phyloP scores from a whole-genome alignment of 1,140 invertebrate genomes.

The Ericerus pela region DNA sequence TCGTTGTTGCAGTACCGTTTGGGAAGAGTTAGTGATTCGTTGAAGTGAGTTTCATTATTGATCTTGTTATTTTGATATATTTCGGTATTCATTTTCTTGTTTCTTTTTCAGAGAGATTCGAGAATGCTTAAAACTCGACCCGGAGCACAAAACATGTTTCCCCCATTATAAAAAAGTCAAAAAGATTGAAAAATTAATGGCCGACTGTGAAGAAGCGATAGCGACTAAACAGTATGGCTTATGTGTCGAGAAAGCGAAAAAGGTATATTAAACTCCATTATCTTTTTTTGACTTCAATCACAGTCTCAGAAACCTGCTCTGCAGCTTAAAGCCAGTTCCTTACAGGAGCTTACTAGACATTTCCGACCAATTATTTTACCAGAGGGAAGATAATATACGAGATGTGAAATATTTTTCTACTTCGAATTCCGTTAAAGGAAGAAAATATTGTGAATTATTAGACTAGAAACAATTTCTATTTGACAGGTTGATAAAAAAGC shows the following conservation, averaged over 20 bases:
- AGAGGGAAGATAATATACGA: no score
- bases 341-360: no score
- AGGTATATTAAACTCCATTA: constrained; percentile 24
- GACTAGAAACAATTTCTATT: no score
- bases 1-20: constrained; percentile 72
- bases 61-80: constrained; percentile 22
- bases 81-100: constrained; percentile 13
- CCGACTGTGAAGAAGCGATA: constrained; percentile 51
- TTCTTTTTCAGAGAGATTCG: constrained; percentile 60
- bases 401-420: no score
- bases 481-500: no score
- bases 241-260: constrained; percentile 58
- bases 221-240: constrained; percentile 52
- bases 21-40: constrained; percentile 77
- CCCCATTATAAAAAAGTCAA: constrained; percentile 95
- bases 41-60: constrained; percentile 51
- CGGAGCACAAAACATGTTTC: constrained; percentile 91
- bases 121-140: constrained; percentile 94
- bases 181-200: constrained; percentile 78
- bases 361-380: no score
- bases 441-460: no score
- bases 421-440: no score
- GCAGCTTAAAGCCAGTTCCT: no score
- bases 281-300: background rate
- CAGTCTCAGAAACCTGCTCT: no score